phyloP scores from a whole-genome alignment of 2,888 invertebrate species.

The Baccha elongata region DNA sequence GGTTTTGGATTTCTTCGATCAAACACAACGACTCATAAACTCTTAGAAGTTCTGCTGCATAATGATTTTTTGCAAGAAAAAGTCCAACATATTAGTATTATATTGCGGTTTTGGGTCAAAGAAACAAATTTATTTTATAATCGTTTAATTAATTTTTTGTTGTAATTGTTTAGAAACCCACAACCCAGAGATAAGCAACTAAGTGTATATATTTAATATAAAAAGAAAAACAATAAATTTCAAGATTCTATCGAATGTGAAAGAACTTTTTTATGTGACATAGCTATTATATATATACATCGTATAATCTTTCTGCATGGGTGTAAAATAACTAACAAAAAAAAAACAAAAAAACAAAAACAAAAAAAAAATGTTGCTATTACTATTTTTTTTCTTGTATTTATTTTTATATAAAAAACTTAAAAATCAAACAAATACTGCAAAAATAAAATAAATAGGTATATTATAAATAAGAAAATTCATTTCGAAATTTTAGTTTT shows the following conservation, averaged over 20 bases:
- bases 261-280: background rate
- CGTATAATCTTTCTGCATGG: background rate
- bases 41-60: constrained; percentile 46
- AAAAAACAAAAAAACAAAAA: background rate
- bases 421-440: background rate
- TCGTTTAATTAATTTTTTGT: too few species aligned
- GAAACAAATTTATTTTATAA: background rate
- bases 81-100: constrained; percentile 2
- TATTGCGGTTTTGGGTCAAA: background rate
- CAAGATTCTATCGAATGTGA: constrained; percentile 12
- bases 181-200: background rate
- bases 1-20: constrained; percentile 66
- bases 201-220: constrained; percentile 14
- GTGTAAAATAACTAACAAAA: constrained; percentile 12
- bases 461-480: constrained; percentile 35
- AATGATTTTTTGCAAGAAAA: constrained; percentile 12
- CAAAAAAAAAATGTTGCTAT: background rate
- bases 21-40: constrained; percentile 60
- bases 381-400: constrained; percentile 3
- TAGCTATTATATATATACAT: background rate
- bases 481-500: constrained; percentile 42
- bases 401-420: background rate
- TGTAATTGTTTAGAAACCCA: background rate
- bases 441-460: constrained; percentile 10
- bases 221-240: background rate